phyloP scores from a whole-genome alignment of 2,888 invertebrate species.

The Euplagia quadripunctaria region DNA sequence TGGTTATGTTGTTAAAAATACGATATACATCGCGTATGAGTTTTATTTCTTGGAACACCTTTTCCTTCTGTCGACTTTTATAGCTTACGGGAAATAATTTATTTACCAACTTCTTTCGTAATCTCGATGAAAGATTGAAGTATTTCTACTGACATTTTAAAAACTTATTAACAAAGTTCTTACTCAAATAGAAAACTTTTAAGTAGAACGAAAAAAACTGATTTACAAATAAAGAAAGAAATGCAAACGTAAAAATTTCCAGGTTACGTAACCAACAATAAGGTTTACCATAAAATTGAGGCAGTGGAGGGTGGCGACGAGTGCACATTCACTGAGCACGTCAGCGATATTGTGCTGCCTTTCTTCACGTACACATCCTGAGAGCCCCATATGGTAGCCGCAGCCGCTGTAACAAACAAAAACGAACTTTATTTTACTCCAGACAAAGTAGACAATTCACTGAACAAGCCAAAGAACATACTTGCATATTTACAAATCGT shows the following conservation, averaged over 20 bases:
- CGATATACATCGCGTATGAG: not conserved
- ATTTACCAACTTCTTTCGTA: slow-evolving; percentile 24
- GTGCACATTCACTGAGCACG: slow-evolving; percentile 95
- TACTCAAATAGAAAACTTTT: not conserved
- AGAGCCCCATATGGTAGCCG: slow-evolving; percentile 94
- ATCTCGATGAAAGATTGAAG: slow-evolving; percentile 32
- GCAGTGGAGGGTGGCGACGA: slow-evolving; percentile 92
- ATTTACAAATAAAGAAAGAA: slow-evolving; percentile 14
- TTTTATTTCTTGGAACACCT: slow-evolving; percentile 19
- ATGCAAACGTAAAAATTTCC: slow-evolving; percentile 28
- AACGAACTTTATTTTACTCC: slow-evolving; percentile 51
- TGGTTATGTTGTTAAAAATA: not conserved
- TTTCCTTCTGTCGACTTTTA: slow-evolving; percentile 22
- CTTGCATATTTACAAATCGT: slow-evolving; percentile 55
- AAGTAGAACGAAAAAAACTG: slow-evolving; percentile 1
- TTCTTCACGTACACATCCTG: slow-evolving; percentile 96
- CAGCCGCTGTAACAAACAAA: slow-evolving; percentile 91
- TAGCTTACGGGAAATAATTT: slow-evolving; percentile 20
- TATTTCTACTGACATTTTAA: slow-evolving; percentile 22
- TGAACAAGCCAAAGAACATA: slow-evolving; percentile 35
- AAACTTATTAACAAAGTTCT: slow-evolving; percentile 2
- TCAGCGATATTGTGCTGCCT: slow-evolving; percentile 96
- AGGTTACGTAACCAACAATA: slow-evolving; percentile 46
- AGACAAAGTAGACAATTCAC: slow-evolving; percentile 29
- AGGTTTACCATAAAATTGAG: slow-evolving; percentile 89